Evolutionary conservation across 2,113 vertebrate genomes (phyloP).

Genomic region (Callipepla californica): DNA sequence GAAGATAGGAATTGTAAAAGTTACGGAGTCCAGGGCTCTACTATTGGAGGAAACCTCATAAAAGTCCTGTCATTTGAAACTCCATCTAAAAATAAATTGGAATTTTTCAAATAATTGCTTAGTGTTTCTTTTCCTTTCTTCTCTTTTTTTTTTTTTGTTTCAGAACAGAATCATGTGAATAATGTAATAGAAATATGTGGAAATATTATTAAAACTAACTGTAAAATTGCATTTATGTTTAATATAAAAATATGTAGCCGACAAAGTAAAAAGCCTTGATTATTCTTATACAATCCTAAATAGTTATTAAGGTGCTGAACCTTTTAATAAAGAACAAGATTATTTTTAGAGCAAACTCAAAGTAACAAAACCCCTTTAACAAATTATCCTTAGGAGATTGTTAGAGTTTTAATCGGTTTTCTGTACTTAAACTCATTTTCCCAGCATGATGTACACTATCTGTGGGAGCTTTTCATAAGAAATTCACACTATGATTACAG

Average conservation of each 20-base stretch:
- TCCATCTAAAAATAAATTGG: neutral
- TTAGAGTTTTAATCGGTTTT: slow-evolving; percentile 78
- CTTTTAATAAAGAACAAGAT: slow-evolving; percentile 64
- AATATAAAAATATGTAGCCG: slow-evolving; percentile 34
- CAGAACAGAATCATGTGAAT: neutral
- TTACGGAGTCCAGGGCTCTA: neutral
- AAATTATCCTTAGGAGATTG: slow-evolving; percentile 76
- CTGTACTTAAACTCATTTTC: slow-evolving; percentile 79
- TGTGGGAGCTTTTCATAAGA: slow-evolving; percentile 76
- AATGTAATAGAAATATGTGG: slow-evolving; percentile 17
- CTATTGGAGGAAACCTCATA: neutral
- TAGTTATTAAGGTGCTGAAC: slow-evolving; percentile 57
- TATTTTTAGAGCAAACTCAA: slow-evolving; percentile 71
- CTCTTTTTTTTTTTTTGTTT: neutral
- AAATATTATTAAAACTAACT: slow-evolving; percentile 34
- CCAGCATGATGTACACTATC: slow-evolving; percentile 73
- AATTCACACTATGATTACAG: slow-evolving; percentile 73
- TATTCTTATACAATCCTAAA: slow-evolving; percentile 50
- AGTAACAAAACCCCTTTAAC: slow-evolving; percentile 77
- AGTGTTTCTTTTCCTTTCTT: neutral
- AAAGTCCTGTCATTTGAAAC: neutral
- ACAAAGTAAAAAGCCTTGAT: slow-evolving; percentile 41
- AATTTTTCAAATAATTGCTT: neutral
- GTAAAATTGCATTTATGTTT: slow-evolving; percentile 4
- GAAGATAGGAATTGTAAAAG: neutral